phyloP scores from a whole-genome alignment of 2,888 invertebrate genomes.

The Mythimna vitellina region DNA sequence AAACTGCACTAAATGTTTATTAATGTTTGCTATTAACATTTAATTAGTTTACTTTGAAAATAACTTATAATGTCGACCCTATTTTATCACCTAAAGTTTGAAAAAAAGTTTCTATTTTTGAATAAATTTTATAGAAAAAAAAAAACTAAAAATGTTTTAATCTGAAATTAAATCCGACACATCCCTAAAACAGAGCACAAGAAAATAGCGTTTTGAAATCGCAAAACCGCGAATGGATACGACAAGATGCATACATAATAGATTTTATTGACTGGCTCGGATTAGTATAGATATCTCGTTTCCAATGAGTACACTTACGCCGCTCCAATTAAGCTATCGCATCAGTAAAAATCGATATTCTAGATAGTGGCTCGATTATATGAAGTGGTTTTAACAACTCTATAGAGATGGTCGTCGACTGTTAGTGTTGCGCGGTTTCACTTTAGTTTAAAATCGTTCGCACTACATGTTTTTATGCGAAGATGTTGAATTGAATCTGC shows the following conservation, averaged over 20 bases:
- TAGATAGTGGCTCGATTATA: constrained; percentile 70
- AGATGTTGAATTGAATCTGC: constrained; percentile 13
- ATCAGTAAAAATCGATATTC: constrained; percentile 71
- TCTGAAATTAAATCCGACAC: constrained; percentile 3
- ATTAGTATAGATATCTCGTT: constrained; percentile 73
- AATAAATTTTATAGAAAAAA: not conserved
- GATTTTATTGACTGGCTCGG: constrained; percentile 67
- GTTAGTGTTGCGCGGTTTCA: constrained; percentile 44
- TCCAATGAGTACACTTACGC: constrained; percentile 72
- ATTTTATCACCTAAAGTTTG: too few relatives aligned
- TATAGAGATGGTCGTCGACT: constrained; percentile 47
- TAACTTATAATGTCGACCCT: not conserved
- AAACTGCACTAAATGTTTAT: not conserved
- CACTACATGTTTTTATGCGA: constrained; percentile 43
- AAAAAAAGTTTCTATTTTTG: not conserved
- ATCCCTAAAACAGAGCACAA: constrained; percentile 47
- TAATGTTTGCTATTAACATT: too few relatives aligned
- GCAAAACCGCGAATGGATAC: constrained; percentile 56
- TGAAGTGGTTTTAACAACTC: constrained; percentile 66
- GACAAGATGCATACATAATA: constrained; percentile 69
- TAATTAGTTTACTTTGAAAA: not conserved
- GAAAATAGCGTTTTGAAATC: constrained; percentile 65
- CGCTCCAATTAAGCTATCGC: constrained; percentile 75
- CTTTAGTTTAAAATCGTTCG: constrained; percentile 39
- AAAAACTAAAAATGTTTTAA: not conserved